Conservation (phyloP, 2,797 vertebrate genomes). For the Darevskia nairensis region DNA sequence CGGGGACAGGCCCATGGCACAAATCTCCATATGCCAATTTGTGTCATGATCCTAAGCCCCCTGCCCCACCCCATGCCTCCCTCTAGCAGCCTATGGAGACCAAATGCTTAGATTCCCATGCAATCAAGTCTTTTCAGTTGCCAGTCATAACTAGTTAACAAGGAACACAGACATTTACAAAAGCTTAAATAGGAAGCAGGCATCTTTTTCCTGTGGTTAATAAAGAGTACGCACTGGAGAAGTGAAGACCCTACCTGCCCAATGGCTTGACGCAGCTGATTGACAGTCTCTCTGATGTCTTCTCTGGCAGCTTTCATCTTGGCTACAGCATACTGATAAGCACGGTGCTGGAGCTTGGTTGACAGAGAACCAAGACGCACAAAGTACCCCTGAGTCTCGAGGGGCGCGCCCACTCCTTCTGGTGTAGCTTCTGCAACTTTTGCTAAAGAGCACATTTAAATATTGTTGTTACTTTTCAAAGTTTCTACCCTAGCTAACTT, state of each 20-base stretch:
- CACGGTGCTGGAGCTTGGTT: neutral
- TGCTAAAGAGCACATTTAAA: neutral
- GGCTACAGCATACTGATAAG: neutral
- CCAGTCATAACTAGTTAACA: too few species aligned
- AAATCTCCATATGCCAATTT: too few species aligned
- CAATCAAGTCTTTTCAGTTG: too few species aligned
- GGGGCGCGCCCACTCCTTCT: neutral
- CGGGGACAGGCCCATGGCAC: too few species aligned
- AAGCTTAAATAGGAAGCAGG: too few species aligned
- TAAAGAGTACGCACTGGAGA: too few species aligned
- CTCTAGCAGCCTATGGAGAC: too few species aligned
- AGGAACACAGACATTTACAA: too few species aligned
- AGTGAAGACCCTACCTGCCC: neutral
- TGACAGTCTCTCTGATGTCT: conserved; percentile 6
- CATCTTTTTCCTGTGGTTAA: too few species aligned
- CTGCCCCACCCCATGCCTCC: too few species aligned
- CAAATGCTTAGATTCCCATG: too few species aligned
- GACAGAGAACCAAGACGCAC: conserved; percentile 9
- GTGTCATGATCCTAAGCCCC: too few species aligned
- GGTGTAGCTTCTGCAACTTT: conserved; percentile 7
- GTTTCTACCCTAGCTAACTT: neutral
- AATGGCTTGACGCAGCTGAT: conserved; percentile 8
- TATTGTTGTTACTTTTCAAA: neutral
- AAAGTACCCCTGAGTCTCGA: neutral
- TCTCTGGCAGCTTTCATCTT: neutral